Conservation (phyloP, 1,140 invertebrate genomes). For the Dufourea novaeangliae region DNA sequence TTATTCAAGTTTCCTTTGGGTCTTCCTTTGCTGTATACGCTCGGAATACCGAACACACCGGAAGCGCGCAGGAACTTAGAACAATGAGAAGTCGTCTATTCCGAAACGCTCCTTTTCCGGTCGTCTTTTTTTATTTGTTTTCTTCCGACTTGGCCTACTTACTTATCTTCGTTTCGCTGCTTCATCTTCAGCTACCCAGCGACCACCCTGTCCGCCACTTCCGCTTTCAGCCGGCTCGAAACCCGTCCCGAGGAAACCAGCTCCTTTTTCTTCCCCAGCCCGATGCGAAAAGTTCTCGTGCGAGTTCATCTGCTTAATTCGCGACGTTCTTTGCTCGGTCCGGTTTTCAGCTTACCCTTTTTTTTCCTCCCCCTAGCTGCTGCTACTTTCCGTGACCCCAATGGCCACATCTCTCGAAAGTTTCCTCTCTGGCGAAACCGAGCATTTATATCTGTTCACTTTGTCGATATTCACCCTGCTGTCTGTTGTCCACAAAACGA, state of each 20-base stretch:
- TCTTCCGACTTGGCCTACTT: constrained; percentile 32
- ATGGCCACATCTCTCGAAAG: no score
- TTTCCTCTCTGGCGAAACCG: not conserved
- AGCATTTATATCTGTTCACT: no score
- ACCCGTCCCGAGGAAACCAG: not conserved
- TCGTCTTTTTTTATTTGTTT: not conserved
- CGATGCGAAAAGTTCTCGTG: constrained; percentile 7
- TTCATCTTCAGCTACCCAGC: not conserved
- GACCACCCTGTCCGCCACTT: not conserved
- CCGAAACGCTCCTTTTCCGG: not conserved
- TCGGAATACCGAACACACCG: not conserved
- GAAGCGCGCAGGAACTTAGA: not conserved
- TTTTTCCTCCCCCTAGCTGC: not conserved
- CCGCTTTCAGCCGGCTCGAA: constrained; percentile 14
- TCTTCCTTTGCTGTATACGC: not conserved
- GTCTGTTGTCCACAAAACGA: no score
- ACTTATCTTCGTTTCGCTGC: constrained; percentile 41
- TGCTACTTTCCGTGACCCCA: no score
- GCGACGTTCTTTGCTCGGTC: not conserved
- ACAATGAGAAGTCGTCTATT: constrained; percentile 6
- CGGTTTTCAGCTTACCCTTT: constrained; percentile 8
- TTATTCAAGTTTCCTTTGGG: constrained; percentile 10
- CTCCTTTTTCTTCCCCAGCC: constrained; percentile 23
- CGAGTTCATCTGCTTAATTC: constrained; percentile 18
- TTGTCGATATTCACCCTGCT: no score